Percentiles rank a stretch among this genome's conserved stretches.
Conservation (phyloP, 2,888 invertebrate genomes). For the Dendrolimus houi region DNA sequence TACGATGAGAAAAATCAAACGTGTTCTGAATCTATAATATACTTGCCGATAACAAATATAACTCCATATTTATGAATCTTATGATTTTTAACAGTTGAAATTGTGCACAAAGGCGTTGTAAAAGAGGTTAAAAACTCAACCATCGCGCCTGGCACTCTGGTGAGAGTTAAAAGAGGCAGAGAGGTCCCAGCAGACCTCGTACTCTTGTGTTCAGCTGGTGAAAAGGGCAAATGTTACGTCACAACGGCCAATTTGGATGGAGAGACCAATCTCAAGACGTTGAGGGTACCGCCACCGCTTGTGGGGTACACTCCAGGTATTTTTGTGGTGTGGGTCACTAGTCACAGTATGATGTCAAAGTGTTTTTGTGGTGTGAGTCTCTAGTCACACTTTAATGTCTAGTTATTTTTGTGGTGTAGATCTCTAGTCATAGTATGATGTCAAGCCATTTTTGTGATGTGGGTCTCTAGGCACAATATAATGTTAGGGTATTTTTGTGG, state of each 20-base stretch:
- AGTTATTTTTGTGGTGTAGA: no score
- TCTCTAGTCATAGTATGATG: no score
- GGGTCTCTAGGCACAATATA: no score
- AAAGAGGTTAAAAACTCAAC: conserved; percentile 72
- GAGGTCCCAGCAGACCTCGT: conserved; percentile 90
- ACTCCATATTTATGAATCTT: background rate
- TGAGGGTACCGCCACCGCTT: conserved; percentile 59
- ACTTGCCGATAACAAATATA: background rate
- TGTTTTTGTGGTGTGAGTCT: no score
- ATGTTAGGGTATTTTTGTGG: no score
- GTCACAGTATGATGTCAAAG: no score
- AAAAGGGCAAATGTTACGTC: conserved; percentile 83
- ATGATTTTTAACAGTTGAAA: conserved; percentile 58
- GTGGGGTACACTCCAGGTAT: conserved; percentile 59
- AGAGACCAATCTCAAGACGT: conserved; percentile 85
- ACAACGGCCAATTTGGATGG: conserved; percentile 93
- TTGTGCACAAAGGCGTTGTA: conserved; percentile 71
- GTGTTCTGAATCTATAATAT: background rate
- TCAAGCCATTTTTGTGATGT: no score
- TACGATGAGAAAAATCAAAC: background rate
- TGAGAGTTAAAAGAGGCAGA: conserved; percentile 81
- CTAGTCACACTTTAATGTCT: no score
- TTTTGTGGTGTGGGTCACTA: background rate
- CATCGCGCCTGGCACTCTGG: conserved; percentile 86
- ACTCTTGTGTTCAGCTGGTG: conserved; percentile 81